Conservation (phyloP, 2,797 vertebrate genomes). For the Lepus townsendii region DNA sequence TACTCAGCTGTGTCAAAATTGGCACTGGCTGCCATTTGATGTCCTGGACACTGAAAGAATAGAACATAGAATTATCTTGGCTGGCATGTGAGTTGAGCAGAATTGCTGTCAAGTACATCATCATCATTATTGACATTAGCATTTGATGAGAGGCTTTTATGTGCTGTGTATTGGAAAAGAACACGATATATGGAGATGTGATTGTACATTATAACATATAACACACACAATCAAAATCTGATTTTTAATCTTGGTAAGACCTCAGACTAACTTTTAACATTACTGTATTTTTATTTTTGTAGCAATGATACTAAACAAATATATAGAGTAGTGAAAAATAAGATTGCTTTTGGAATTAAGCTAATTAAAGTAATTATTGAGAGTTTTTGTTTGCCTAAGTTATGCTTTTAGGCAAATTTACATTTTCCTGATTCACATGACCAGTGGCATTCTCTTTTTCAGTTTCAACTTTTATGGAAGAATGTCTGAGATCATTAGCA, state of each 20-base stretch:
- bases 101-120: neutral
- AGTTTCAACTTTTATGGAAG: neutral
- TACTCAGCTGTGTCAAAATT: conserved; percentile 6
- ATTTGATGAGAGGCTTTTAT: neutral
- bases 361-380: conserved; percentile 26
- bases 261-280: neutral
- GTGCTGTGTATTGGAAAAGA: neutral
- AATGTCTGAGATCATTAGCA: neutral
- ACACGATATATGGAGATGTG: neutral
- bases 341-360: neutral
- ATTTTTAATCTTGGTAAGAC: neutral
- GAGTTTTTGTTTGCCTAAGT: neutral
- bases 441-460: neutral
- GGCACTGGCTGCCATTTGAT: neutral
- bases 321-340: neutral
- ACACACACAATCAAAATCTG: neutral
- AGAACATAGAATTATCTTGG: neutral
- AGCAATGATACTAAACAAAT: neutral
- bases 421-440: neutral
- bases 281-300: neutral
- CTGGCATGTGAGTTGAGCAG: neutral
- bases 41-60: neutral
- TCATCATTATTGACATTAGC: neutral
- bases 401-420: neutral
- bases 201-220: neutral